Evolutionary conservation across 1,140 invertebrate species (phyloP).

Genomic region (Drosophila tropicalis): DNA sequence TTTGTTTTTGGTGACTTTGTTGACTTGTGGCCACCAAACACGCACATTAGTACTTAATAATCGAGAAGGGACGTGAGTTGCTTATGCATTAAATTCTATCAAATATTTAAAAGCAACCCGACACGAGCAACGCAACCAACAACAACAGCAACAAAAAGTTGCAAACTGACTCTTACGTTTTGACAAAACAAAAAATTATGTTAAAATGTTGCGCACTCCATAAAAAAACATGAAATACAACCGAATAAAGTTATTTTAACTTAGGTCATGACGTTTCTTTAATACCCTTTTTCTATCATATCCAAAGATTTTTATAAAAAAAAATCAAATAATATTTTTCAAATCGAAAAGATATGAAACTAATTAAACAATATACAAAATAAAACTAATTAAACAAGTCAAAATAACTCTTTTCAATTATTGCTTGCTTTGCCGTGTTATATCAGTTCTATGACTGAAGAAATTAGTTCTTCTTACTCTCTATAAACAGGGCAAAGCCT

Average conservation of each 20-base stretch:
- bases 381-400: no score
- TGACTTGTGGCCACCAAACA: slow-evolving; percentile 48
- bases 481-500: background rate
- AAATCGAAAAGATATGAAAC: no score
- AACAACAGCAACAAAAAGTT: slow-evolving; percentile 14
- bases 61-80: slow-evolving; percentile 51
- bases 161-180: slow-evolving; percentile 10
- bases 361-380: no score
- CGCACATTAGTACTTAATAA: slow-evolving; percentile 57
- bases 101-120: slow-evolving; percentile 58
- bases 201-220: slow-evolving; percentile 67
- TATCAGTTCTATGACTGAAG: no score
- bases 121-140: background rate
- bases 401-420: no score
- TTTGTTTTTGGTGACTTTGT: slow-evolving; percentile 25
- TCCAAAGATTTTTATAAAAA: no score
- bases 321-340: background rate
- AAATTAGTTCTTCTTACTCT: no score
- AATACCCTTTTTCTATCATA: background rate
- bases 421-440: no score
- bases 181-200: slow-evolving; percentile 25
- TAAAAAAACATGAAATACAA: slow-evolving; percentile 43
- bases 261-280: background rate
- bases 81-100: slow-evolving; percentile 50
- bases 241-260: background rate